Percentiles rank a stretch among this genome's conserved stretches.
phyloP scores from a whole-genome alignment of 2,888 invertebrate genomes.

The Troides helena region DNA sequence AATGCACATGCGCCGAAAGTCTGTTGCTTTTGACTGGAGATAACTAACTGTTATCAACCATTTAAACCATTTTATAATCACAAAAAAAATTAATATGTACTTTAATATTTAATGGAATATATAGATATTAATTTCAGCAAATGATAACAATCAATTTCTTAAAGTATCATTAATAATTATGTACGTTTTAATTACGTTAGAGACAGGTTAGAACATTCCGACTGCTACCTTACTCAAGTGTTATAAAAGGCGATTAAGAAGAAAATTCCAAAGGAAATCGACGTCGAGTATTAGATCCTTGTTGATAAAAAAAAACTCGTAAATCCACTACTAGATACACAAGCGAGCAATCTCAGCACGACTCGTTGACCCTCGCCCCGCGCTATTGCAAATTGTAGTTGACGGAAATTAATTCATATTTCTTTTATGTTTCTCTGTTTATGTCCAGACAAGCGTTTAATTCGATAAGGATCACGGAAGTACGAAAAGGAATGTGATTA shows the following conservation, averaged over 20 bases:
- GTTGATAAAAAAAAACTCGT: no score
- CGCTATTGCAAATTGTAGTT: slow-evolving; percentile 61
- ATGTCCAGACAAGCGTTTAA: slow-evolving; percentile 70
- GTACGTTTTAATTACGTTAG: no score
- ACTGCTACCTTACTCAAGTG: no score
- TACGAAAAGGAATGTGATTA: slow-evolving; percentile 37
- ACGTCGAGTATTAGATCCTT: no score
- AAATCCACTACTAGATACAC: background rate
- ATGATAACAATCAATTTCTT: no score
- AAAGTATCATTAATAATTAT: no score
- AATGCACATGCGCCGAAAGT: background rate
- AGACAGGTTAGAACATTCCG: no score
- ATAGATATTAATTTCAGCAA: no score
- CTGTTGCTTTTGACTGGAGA: background rate
- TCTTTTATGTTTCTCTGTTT: slow-evolving; percentile 60
- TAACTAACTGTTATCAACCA: slow-evolving; percentile 3
- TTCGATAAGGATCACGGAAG: slow-evolving; percentile 59
- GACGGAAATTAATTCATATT: slow-evolving; percentile 65
- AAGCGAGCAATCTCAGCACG: slow-evolving; percentile 23
- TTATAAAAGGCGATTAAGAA: no score
- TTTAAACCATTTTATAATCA: background rate
- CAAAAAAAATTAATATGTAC: no score
- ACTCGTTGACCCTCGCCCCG: slow-evolving; percentile 36
- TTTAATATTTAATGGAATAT: no score
- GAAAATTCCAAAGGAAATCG: no score